Evolutionary conservation across 2,888 invertebrate species (phyloP).

Genomic region (Mythimna pallens): DNA sequence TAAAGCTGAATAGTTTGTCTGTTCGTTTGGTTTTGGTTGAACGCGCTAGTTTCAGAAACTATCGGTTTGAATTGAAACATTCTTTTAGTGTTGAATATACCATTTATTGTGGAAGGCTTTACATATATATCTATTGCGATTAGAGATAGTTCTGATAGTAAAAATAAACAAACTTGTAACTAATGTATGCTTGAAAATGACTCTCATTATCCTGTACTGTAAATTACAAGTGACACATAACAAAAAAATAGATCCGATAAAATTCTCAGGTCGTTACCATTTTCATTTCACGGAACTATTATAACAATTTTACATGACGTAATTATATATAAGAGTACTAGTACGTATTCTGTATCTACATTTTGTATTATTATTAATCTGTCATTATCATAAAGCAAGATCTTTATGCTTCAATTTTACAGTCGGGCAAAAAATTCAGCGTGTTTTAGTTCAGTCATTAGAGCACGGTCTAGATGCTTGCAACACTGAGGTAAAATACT

Average conservation of each 20-base stretch:
- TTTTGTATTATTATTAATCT: conserved; percentile 31
- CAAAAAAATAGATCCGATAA: background rate
- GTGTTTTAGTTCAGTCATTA: conserved; percentile 32
- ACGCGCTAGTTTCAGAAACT: too few species aligned
- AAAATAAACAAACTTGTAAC: background rate
- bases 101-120: too few species aligned
- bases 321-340: background rate
- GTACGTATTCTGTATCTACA: conserved; percentile 16
- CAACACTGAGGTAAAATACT: conserved; percentile 1
- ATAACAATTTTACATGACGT: background rate
- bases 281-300: conserved; percentile 7
- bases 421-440: conserved; percentile 32
- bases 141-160: background rate
- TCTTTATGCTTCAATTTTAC: conserved; percentile 36
- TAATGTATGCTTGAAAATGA: too few species aligned
- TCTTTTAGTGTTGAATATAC: too few species aligned
- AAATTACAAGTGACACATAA: background rate
- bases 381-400: conserved; percentile 35
- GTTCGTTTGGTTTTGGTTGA: too few species aligned
- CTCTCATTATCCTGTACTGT: background rate
- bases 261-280: background rate
- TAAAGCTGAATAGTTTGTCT: too few species aligned
- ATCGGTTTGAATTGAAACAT: too few species aligned
- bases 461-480: conserved; percentile 21
- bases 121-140: too few species aligned